Evolutionary conservation across 2,888 invertebrate species (phyloP), one percentile per base, ranked within the genome.

Genomic region (Patella depressa): DNA sequence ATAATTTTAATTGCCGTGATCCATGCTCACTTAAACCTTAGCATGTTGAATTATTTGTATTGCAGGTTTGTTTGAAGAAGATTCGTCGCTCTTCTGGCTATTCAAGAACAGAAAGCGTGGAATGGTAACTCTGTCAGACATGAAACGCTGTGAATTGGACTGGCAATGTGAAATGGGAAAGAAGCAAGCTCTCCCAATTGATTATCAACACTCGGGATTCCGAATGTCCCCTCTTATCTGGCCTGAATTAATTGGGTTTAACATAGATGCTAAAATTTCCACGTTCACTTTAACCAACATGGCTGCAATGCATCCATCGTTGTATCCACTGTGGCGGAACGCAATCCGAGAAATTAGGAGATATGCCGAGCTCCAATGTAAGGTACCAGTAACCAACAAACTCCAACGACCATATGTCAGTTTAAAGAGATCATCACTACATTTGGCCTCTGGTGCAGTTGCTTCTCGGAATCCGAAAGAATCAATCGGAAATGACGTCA

Each of bases 221-320:
- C 81, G 82, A 72, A 84, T 84, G 7, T 83, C 84, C 2, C 87
- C 84, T 17, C 82, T 89, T 3, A 54, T 88, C 11, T 81, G 87
- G 55, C 86, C 88, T 0, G 85, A 86, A 45, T 74, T 88, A n/a
- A 82, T 85, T 65, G 86, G 86, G 0, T 79, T 81, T 45, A 83
- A 84, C 17, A 79, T 87, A 0, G 82, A 80, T 53, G 77, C 84
- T 4, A 78, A 84, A 54, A 77, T 88, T 12, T 78, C 89, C 0
- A 83, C 88, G 2, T 85, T 85, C 71, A 84, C 88, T 7, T 59
- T 88, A 80, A 88, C 89, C 70, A 89, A 89, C 79, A 82, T 85
- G 15, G 86, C 85, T 0, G 88, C 89, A 5, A 83, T 88, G 79
- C 85, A 87, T 45, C 75, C 83, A 7, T 83, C 85, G 17, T 78